Conservation (phyloP, 2,888 invertebrate species). For the Geotrupes spiniger region DNA sequence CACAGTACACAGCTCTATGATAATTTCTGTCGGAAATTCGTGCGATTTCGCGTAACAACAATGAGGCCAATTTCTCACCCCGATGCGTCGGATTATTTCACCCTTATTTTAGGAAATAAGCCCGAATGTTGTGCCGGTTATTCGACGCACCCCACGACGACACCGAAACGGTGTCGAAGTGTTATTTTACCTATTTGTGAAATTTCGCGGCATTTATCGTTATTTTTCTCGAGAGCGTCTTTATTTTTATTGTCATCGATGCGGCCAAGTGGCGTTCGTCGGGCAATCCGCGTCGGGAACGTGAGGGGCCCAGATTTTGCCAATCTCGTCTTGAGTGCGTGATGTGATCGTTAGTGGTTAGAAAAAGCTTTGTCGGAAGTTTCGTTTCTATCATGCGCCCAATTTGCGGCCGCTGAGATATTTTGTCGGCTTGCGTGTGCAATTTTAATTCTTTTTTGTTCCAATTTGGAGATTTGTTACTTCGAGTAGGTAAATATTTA, state of each 20-base stretch:
- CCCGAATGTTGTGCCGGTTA: slow-evolving; percentile 24
- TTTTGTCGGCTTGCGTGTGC: too few species aligned
- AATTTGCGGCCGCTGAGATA: too few species aligned
- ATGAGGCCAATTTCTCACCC: slow-evolving; percentile 26
- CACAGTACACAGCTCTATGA: background rate
- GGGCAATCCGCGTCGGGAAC: background rate
- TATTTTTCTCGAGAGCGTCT: slow-evolving; percentile 6
- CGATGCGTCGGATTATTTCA: slow-evolving; percentile 32
- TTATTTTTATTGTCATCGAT: slow-evolving; percentile 5
- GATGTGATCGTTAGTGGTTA: background rate
- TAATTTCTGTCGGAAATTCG: slow-evolving; percentile 7
- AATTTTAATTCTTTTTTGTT: too few species aligned
- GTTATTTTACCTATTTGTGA: slow-evolving; percentile 27
- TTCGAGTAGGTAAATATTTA: too few species aligned
- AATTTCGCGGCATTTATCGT: slow-evolving; percentile 2
- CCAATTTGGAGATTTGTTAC: too few species aligned
- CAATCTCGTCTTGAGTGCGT: background rate
- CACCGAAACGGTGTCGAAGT: slow-evolving; percentile 14
- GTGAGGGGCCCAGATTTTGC: slow-evolving; percentile 6
- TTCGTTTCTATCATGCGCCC: too few species aligned
- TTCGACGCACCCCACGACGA: slow-evolving; percentile 2
- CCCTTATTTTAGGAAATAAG: slow-evolving; percentile 43
- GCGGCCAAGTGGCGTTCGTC: background rate
- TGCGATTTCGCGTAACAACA: slow-evolving; percentile 1
- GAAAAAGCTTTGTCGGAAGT: too few species aligned